Percentiles rank a stretch among this genome's conserved stretches.
Conservation (phyloP, 2,888 invertebrate genomes). For the Mimumesa dahlbomi region DNA sequence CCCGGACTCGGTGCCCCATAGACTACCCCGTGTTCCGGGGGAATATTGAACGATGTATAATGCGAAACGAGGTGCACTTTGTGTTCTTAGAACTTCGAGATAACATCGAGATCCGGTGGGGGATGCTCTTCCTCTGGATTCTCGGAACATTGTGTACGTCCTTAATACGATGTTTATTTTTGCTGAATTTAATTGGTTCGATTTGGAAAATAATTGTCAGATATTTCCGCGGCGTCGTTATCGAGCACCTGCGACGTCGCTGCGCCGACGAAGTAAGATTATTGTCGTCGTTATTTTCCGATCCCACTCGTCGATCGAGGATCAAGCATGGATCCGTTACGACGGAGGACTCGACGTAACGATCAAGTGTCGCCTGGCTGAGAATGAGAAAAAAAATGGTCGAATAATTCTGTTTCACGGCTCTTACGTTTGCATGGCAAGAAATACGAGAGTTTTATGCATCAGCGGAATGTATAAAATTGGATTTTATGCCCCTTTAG, state of each 20-base stretch:
- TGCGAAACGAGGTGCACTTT: too few relatives aligned
- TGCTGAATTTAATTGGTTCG: too few relatives aligned
- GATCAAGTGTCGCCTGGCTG: background rate
- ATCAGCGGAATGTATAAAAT: conserved; percentile 33
- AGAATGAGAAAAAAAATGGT: background rate
- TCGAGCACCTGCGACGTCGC: too few relatives aligned
- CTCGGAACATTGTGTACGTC: background rate
- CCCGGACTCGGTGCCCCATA: background rate
- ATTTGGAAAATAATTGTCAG: too few relatives aligned
- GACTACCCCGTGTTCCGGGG: too few relatives aligned
- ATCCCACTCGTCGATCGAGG: background rate
- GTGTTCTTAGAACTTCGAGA: too few relatives aligned
- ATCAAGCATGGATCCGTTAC: conserved; percentile 1
- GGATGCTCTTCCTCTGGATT: background rate
- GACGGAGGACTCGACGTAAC: background rate
- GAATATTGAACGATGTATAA: too few relatives aligned
- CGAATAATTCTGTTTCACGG: conserved; percentile 18
- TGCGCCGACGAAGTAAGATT: too few relatives aligned
- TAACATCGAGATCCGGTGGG: too few relatives aligned
- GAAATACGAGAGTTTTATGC: conserved; percentile 8
- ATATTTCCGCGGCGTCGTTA: too few relatives aligned
- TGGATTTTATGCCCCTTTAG: conserved; percentile 36
- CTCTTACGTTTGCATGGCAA: conserved; percentile 15
- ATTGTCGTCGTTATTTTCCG: background rate
- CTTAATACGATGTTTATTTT: background rate